phyloP scores from a whole-genome alignment of 2,113 vertebrate species.

The Lophius piscatorius region DNA sequence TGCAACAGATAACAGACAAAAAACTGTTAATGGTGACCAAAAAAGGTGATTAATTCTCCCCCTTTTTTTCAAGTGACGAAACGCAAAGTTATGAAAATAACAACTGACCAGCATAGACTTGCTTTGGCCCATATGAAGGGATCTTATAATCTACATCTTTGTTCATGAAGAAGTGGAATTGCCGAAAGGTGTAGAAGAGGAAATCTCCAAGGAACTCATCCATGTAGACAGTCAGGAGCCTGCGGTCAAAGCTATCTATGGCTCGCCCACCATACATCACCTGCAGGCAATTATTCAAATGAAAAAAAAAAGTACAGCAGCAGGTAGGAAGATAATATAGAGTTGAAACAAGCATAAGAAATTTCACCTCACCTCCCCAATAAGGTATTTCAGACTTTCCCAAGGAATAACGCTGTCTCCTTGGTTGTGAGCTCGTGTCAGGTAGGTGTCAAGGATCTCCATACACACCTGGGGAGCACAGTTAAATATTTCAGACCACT shows the following conservation, averaged over 20 bases:
- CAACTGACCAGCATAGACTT: conserved; percentile 86
- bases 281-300: conserved; percentile 71
- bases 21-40: background rate
- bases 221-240: conserved; percentile 93
- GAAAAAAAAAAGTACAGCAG: background rate
- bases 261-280: conserved; percentile 95
- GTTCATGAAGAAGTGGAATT: conserved; percentile 88
- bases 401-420: conserved; percentile 88
- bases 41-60: background rate
- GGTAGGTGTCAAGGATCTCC: conserved; percentile 92
- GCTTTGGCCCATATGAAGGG: conserved; percentile 82
- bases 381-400: conserved; percentile 94
- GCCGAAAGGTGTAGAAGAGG: conserved; percentile 90
- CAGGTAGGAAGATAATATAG: background rate
- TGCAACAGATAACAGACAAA: conserved; percentile 58
- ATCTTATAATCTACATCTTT: conserved; percentile 88
- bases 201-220: conserved; percentile 96
- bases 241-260: conserved; percentile 94
- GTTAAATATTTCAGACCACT: background rate
- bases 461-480: conserved; percentile 89
- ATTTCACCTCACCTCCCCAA: conserved; percentile 88
- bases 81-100: background rate
- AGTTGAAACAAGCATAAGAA: background rate
- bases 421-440: conserved; percentile 89
- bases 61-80: background rate